Evolutionary conservation across 2,113 vertebrate genomes (phyloP).

Genomic region (Ariopsis seemanni): DNA sequence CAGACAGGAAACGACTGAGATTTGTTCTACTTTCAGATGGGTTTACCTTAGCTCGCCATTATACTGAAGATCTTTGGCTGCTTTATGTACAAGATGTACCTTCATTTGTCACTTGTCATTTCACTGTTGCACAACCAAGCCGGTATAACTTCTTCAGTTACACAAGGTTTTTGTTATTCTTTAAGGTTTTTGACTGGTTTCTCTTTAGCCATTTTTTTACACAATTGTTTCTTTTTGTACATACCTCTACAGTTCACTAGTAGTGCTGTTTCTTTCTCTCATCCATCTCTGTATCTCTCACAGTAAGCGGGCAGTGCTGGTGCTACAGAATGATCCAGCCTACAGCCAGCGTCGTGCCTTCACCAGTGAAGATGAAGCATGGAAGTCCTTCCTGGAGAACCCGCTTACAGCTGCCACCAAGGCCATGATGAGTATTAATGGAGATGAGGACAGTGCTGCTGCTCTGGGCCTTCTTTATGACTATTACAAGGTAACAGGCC

Average conservation of each 20-base stretch:
- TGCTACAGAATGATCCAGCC: conserved; percentile 91
- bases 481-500: conserved; percentile 90
- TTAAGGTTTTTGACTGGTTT: conserved; percentile 13
- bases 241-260: neutral
- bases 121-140: conserved; percentile 10
- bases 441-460: conserved; percentile 94
- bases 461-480: conserved; percentile 94
- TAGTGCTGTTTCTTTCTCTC: conserved; percentile 3
- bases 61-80: conserved; percentile 41
- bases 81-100: conserved; percentile 15
- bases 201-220: neutral
- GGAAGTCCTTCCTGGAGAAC: conserved; percentile 98
- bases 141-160: neutral
- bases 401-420: conserved; percentile 97
- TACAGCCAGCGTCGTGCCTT: conserved; percentile 89
- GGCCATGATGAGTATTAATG: conserved; percentile 99
- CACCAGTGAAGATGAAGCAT: conserved; percentile 95
- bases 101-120: conserved; percentile 12
- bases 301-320: conserved; percentile 94
- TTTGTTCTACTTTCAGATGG: conserved; percentile 69
- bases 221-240: conserved; percentile 3
- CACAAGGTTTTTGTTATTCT: neutral
- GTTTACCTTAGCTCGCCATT: conserved; percentile 32
- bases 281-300: conserved; percentile 2
- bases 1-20: conserved; percentile 62